phyloP scores from a whole-genome alignment of 1,140 invertebrate species.

The Lepidurus arcticus region DNA sequence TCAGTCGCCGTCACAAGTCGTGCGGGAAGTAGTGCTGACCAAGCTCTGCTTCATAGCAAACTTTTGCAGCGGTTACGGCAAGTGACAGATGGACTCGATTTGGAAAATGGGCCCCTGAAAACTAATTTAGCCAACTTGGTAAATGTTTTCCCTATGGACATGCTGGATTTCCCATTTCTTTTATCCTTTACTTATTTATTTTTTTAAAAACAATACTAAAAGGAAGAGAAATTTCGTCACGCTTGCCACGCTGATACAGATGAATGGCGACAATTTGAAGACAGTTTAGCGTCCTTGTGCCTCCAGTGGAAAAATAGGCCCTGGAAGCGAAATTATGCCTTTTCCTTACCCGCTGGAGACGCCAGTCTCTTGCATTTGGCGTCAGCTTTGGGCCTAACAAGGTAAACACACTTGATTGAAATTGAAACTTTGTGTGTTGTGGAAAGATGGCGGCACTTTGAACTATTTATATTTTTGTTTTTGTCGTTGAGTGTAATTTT shows the following conservation, averaged over 20 bases:
- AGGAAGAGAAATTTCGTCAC: slow-evolving; percentile 1
- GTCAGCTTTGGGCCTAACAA: slow-evolving; percentile 75
- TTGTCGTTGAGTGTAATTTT: too few species aligned
- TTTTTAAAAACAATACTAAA: neutral
- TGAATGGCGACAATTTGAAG: slow-evolving; percentile 60
- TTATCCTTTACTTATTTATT: neutral
- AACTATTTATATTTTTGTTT: too few species aligned
- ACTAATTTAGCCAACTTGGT: slow-evolving; percentile 16
- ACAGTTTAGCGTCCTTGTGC: slow-evolving; percentile 72
- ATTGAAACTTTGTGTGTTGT: neutral
- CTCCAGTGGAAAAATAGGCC: slow-evolving; percentile 58
- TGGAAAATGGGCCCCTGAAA: slow-evolving; percentile 15
- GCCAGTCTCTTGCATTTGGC: slow-evolving; percentile 79
- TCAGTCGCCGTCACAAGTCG: neutral
- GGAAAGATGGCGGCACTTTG: neutral
- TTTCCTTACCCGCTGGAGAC: slow-evolving; percentile 38
- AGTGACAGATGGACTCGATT: slow-evolving; percentile 21
- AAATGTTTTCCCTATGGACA: neutral
- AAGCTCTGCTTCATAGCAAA: slow-evolving; percentile 2
- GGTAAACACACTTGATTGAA: slow-evolving; percentile 39
- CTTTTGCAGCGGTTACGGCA: slow-evolving; percentile 1
- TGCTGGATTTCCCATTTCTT: neutral
- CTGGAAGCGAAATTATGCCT: slow-evolving; percentile 49
- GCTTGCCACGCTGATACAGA: neutral
- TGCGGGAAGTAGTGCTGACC: slow-evolving; percentile 24